Base-by-base conservation (phyloP, 2,888 invertebrate genomes). In the Eupithecia inturbata region DNA sequence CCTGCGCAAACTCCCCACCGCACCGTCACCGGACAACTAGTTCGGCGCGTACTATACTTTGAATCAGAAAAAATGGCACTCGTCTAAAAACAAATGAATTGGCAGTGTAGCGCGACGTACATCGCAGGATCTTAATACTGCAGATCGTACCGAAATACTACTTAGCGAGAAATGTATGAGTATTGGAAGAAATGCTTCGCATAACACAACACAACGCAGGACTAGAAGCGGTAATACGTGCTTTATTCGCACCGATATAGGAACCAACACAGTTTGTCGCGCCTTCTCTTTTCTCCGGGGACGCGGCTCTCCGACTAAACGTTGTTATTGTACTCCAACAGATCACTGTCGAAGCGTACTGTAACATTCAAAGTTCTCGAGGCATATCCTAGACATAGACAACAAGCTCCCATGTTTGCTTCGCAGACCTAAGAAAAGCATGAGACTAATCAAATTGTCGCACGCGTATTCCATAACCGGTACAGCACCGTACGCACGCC, bases 141-240 rank as follows among this genome's bases (percentile, higher is more conserved):
- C 68, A 71, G 67, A 75, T 70, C 41, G 72, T 66, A 80, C 74
- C 72, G 75, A 77, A 77, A 77, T 77, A 83, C 80, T 81, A 83
- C 80, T 82, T 79, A 74, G 74, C 74, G 69, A 77, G 73, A 76
- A 78, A 83, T 80, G 80, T 82, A 78, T 89, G 89, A 89, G 89
- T 89, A 89, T 89, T 89, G 86, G 82, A 82, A 79, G 85, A 81
- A 82, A 82, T 82, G 82, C 79, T 75, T 76, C 78, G 79, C 77
- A 77, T 68, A 80, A 80, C 77, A 81, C 78, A 82, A 85, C 85
- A 87, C 87, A 83, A 86, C 88, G 82, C 82, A 82, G 84, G 91
- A 91, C 91, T 90, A 91, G 90, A 89, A 86, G 87, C 88, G 81
- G 66, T 77, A 76, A 80, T 72, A 49, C 68, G 64, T 72, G 75